Base-by-base conservation (phyloP, 2,113 vertebrate genomes). In the Takifugu bimaculatus region DNA sequence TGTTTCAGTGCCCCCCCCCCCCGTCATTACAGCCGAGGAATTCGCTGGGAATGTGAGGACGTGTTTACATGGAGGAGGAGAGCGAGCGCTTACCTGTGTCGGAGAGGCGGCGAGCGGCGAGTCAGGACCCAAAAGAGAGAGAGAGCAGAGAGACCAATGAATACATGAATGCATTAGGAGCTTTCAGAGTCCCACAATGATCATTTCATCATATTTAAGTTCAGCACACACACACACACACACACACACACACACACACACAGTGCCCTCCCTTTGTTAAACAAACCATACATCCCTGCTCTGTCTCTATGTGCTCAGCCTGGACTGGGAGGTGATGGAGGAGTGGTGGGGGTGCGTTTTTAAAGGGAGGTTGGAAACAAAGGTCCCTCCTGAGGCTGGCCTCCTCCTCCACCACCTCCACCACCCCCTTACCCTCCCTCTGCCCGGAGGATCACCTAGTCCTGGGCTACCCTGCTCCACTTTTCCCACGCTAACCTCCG, bases 401-500 rank as follows among this genome's bases (percentile, higher is more conserved):
- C 93, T 15, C 44, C 44, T 15, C 12, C 12, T 14, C 44, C 44
- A 1, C 15, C 44, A 3, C 44, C 44, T 14, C 14, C 11, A 4
- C 44, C 4, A 3, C 47, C 47, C 3, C 50, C 47, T 1, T 10
- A 2, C 14, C 47, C 47, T n/a, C 50, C 7, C 93, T 93, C 93
- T 90, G 93, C 93, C 92, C 94, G 92, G 92, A 92, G 92, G 94
- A 95, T 95, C 95, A 98, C 94, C 95, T 95, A 95, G 93, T 92
- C 93, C 93, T 80, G 64, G 93, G 93, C 92, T 91, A 91, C 92
- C 90, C 92, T 91, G 93, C 93, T 94, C 91, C 91, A 72, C 79
- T 87, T 86, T 96, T 98, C 95, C 94, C 93, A 98, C 94, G 94
- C 94, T 95, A 97, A 97, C 94, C 94, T 93, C 91, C 81, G 92